A percentile compares a stretch with the other conserved stretches of the same genome.
phyloP scores from a whole-genome alignment of 2,113 vertebrate genomes.

The Suricata suricatta region DNA sequence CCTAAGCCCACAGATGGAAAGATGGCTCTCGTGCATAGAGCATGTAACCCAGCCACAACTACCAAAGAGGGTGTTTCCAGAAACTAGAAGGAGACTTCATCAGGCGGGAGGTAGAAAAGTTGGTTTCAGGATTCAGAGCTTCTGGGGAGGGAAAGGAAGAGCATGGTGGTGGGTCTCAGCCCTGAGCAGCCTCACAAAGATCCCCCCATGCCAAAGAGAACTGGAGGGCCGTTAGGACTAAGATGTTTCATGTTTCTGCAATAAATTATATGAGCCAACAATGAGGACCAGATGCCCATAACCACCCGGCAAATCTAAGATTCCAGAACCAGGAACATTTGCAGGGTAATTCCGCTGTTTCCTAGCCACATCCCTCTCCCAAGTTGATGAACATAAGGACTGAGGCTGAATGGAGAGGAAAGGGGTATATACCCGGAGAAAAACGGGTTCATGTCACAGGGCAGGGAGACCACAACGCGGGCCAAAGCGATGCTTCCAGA shows the following conservation, averaged over 20 bases:
- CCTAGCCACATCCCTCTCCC: background rate
- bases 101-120: background rate
- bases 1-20: background rate
- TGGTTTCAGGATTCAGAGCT: background rate
- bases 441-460: background rate
- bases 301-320: background rate
- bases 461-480: background rate
- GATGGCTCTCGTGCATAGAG: background rate
- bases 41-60: background rate
- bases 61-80: background rate
- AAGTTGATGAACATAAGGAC: background rate
- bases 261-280: background rate
- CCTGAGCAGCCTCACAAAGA: background rate
- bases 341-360: background rate
- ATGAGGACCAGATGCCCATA: background rate
- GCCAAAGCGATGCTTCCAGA: background rate
- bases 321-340: background rate
- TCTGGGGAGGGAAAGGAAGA: background rate
- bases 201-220: background rate
- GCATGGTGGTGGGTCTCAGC: background rate
- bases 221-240: accelerated
- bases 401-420: background rate
- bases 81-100: background rate
- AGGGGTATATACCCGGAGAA: background rate
- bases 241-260: background rate